These are phyloP conservation scores for Psephotus haematonotus DNA, from an alignment of 2,113 vertebrate species.

Conservation along the genomic window DNA sequence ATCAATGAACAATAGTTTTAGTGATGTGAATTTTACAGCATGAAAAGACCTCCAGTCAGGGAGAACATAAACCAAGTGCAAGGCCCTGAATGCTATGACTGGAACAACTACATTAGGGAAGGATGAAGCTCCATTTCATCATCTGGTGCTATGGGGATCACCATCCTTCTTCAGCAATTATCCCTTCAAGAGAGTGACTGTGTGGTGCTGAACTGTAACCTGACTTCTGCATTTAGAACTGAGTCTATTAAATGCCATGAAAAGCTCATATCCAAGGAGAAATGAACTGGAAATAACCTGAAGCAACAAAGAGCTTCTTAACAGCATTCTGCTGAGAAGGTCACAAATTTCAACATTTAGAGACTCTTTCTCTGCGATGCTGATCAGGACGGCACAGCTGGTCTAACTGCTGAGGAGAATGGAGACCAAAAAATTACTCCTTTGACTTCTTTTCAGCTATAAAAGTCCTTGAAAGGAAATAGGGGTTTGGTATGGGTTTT, in stretches of 20 bases:
- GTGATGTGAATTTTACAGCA: constrained; percentile 56
- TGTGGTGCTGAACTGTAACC: constrained; percentile 55
- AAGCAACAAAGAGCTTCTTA: constrained; percentile 65
- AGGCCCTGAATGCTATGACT: not conserved
- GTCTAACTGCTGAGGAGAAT: not conserved
- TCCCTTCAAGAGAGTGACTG: constrained; percentile 47
- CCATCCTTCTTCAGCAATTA: constrained; percentile 49
- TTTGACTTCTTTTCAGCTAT: not conserved
- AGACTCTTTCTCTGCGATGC: constrained; percentile 34
- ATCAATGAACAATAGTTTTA: constrained; percentile 71
- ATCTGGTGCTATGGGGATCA: constrained; percentile 18
- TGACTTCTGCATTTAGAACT: constrained; percentile 63
- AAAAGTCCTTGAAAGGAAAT: not conserved
- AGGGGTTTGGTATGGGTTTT: rapidly evolving
- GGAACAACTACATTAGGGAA: constrained; percentile 41
- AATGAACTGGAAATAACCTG: constrained; percentile 69
- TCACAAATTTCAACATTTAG: constrained; percentile 58
- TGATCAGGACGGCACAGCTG: constrained; percentile 37
- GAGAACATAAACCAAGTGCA: constrained; percentile 15
- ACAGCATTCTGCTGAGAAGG: constrained; percentile 60
- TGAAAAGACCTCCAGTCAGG: constrained; percentile 47
- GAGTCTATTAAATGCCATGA: constrained; percentile 55
- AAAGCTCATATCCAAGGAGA: constrained; percentile 57
- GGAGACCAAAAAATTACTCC: not conserved
- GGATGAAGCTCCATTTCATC: constrained; percentile 49